These are phyloP conservation scores for Drosophila planitibia DNA, from an alignment of 2,888 invertebrate species.

Conservation along the genomic window DNA sequence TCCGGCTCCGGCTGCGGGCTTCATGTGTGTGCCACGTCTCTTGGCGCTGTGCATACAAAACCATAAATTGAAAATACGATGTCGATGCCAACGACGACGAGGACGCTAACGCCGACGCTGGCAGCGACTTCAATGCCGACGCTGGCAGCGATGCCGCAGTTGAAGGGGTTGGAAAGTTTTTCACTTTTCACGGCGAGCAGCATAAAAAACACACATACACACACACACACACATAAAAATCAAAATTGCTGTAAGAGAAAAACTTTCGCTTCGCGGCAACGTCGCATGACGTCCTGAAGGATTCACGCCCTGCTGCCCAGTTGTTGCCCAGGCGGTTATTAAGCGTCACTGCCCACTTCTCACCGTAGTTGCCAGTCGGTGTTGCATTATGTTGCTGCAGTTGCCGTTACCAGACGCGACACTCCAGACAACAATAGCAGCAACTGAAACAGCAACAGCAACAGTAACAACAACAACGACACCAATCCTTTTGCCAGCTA, in stretches of 20 bases:
- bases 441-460: constrained; percentile 25
- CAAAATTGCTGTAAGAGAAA: constrained; percentile 61
- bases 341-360: constrained; percentile 33
- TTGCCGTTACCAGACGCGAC: constrained; percentile 54
- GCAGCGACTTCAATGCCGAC: constrained; percentile 23
- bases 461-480: constrained; percentile 27
- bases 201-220: constrained; percentile 30
- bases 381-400: constrained; percentile 61
- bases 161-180: constrained; percentile 75
- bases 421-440: constrained; percentile 48
- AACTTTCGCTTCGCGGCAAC: constrained; percentile 72
- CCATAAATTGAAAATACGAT: constrained; percentile 77
- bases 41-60: constrained; percentile 62
- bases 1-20: constrained; percentile 13
- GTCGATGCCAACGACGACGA: constrained; percentile 45
- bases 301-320: constrained; percentile 53
- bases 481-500: constrained; percentile 36
- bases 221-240: constrained; percentile 43
- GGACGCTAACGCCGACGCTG: constrained; percentile 24
- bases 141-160: constrained; percentile 29
- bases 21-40: constrained; percentile 47
- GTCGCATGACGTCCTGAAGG: constrained; percentile 45
- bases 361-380: not conserved
- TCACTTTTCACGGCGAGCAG: constrained; percentile 71
- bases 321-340: constrained; percentile 57